These are phyloP conservation scores for Cairina moschata DNA, from an alignment of 2,113 vertebrate species.

Conservation along the genomic window DNA sequence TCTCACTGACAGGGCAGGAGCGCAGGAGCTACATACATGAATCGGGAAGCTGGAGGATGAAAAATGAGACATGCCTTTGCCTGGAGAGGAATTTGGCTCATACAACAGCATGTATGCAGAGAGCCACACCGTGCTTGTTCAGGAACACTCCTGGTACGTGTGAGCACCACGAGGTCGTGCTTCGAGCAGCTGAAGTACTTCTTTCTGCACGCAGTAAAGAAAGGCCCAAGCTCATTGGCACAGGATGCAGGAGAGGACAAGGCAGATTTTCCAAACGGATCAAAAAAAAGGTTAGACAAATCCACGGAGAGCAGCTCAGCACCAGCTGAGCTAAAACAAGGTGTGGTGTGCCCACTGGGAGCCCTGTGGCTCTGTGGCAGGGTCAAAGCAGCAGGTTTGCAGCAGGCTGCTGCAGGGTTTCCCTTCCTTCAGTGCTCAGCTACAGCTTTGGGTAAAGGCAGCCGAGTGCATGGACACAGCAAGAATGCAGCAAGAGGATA, in stretches of 20 bases:
- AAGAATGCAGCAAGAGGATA: background rate
- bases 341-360: accelerated
- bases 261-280: background rate
- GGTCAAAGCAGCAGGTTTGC: background rate
- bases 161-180: accelerated
- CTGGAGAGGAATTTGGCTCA: background rate
- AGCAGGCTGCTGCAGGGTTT: background rate
- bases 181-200: background rate
- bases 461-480: background rate
- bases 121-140: accelerated
- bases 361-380: background rate
- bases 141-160: accelerated
- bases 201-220: background rate
- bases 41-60: background rate
- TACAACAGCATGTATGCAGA: accelerated
- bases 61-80: background rate
- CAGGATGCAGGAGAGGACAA: background rate
- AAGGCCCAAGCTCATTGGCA: accelerated
- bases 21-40: accelerated
- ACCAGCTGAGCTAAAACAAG: accelerated
- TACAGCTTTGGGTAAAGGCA: background rate
- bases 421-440: background rate
- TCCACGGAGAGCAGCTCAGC: accelerated
- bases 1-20: accelerated
- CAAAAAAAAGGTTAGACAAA: background rate